Conservation (phyloP, 2,888 invertebrate genomes). For the Poecilus cupreus region DNA sequence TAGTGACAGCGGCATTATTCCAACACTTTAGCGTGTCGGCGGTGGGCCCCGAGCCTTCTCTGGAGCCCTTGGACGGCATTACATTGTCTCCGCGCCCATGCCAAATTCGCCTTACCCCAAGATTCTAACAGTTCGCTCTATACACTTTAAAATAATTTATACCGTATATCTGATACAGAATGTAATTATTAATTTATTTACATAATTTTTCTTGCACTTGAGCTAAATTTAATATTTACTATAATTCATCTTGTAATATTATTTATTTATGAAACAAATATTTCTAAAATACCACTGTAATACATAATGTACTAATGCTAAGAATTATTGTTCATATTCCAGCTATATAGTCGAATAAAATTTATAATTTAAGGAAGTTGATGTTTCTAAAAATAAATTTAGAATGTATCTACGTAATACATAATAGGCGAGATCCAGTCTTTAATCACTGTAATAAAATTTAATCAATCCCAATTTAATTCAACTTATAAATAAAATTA, state of each 20-base stretch:
- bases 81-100: conserved; percentile 70
- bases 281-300: not conserved
- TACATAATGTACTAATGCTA: no score
- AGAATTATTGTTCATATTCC: no score
- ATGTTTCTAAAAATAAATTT: no score
- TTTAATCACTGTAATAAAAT: not conserved
- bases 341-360: no score
- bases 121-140: no score
- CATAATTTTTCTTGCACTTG: not conserved
- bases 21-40: conserved; percentile 74
- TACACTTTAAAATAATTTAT: no score
- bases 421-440: no score
- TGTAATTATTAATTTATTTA: no score
- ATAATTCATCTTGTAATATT: not conserved
- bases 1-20: conserved; percentile 77
- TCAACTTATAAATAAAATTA: not conserved
- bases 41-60: conserved; percentile 63
- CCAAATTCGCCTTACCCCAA: conserved; percentile 63
- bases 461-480: not conserved
- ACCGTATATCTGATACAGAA: no score
- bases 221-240: not conserved
- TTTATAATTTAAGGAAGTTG: no score
- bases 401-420: no score
- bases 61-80: conserved; percentile 69
- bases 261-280: not conserved